Base-by-base conservation (phyloP, 2,797 vertebrate species). In the Amazona finschi region DNA sequence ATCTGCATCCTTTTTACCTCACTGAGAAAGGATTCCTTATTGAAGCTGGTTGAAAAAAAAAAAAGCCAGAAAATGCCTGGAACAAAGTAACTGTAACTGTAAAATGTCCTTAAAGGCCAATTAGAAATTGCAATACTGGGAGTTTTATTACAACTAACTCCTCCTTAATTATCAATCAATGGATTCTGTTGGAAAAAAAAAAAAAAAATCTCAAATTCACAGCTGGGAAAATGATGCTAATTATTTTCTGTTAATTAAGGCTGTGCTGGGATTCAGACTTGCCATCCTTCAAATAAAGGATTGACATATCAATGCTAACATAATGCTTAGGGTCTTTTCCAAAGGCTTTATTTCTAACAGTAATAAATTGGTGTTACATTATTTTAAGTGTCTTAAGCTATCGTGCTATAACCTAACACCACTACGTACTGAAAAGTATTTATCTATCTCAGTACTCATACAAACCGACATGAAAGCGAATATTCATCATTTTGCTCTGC, bases 81-180 rank as follows among this genome's bases (percentile, higher is more conserved):
- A 98, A 98, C 97, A 97, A 98, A 98, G 97, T 97, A 97, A 98
- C 97, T 98, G 96, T 97, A 97, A 97, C 97, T 97, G 96, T 97
- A 98, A 98, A 98, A 98, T 96, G 97, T 98, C 97, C 98, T 98
- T 97, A 98, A 98, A 98, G 97, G 97, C 98, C 98, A 98, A 98
- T 98, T 98, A 98, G 97, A 98, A 98, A 97, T 97, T 97, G 97
- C 96, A 98, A 98, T 98, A 97, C 96, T 97, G 97, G 97, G 97
- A 98, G 96, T 97, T 98, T 98, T 98, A 98, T 98, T 98, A 98
- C 96, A 97, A 97, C 97, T 97, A 98, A 98, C 97, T 98, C 97
- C 98, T 98, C 97, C 98, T 98, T 98, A 98, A 98, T 98, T 98
- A 98, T 98, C 98, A 98, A 98, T 98, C 98, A 98, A 98, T 98